Evolutionary conservation across 2,888 invertebrate species (phyloP), one percentile per base, ranked within the genome.

Genomic region (Meandrusa payeni): DNA sequence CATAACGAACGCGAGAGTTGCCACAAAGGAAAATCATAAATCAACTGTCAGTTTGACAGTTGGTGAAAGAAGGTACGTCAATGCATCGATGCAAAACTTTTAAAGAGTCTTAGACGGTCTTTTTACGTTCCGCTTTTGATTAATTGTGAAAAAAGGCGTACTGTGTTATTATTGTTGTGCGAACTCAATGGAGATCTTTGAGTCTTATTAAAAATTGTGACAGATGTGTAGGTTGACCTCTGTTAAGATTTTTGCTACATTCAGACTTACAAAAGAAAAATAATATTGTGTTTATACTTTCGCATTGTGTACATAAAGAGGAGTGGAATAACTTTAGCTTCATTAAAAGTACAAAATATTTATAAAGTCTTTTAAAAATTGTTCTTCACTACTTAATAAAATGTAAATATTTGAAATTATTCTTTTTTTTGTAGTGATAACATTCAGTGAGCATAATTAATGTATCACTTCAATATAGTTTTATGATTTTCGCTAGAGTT

Each of bases 61-160:
- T 61, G 79, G 71, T 85, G 83, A 85, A 83, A 83, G 75, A 72
- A 77, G 71, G 70, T 61, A 60, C 76, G 74, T 82, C 81, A 80
- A 80, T 85, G 82, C 82, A 76, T 79, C 74, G 81, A 74, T 79
- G 81, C 82, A 76, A 73, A 76, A 78, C 68, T 80, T 81, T 81
- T 77, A 71, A 64, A 61, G 71, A 70, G 63, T 73, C 72, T 72
- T 67, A 62, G 58, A 51, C 47, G 45, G 47, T 64, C 58, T 69
- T 70, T 76, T 66, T 65, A 59, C 57, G 50, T 60, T 52, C 50
- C 49, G 49, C 50, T 51, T 68, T 71, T 81, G 80, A 81, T 82
- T 80, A 79, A 81, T 82, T 74, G 72, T 69, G 56, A 64, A 74
- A 49, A 47, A 48, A 43, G 40, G 28, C 45, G 24, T 46, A 27